Base-by-base conservation (phyloP, 2,888 invertebrate species). In the Neuroscelio doddi region DNA sequence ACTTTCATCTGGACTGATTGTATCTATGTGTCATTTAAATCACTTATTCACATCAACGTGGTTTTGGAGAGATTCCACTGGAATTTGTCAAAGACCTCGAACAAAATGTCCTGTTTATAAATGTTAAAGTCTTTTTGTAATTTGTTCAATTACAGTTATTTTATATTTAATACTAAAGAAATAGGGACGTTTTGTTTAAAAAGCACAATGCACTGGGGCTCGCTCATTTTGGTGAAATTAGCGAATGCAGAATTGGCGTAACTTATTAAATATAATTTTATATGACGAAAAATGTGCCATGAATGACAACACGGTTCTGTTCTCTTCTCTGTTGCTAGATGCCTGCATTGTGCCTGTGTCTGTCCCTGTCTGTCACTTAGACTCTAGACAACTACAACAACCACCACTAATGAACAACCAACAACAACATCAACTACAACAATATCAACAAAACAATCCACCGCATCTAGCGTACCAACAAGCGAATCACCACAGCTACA, bases 321-420 rank as follows among this genome's bases (percentile, higher is more conserved):
- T 84, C 83, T 84, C 83, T 93, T 93, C 92, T 93, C 92, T 93
- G 93, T 93, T 93, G 93, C 93, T 93, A 93, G 93, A 93, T 93
- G 93, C 93, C 93, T 93, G 93, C 93, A 84, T 84, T 84, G 84
- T 84, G 84, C 84, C 84, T 84, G 84, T 84, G 84, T 84, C 84
- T 84, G 83, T 84, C 84, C 83, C 84, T 84, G 84, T 84, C 84
- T 84, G 84, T 84, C 84, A 84, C 83, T 84, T 84, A 84, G 84
- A 84, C 84, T 83, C 84, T 84, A 84, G 84, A 84, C 84, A 83
- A 84, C 82, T 73, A 80, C 80, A 79, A 77, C 77, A 71, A 76
- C 79, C 73, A 78, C 79, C 78, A 82, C 78, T 77, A 79, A 75
- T 79, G 75, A 81, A 80, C 77, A 81, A 81, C 74, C 79, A 71